Evolutionary conservation across 2,888 invertebrate species (phyloP).

Genomic region (Orchesellides sinensis): DNA sequence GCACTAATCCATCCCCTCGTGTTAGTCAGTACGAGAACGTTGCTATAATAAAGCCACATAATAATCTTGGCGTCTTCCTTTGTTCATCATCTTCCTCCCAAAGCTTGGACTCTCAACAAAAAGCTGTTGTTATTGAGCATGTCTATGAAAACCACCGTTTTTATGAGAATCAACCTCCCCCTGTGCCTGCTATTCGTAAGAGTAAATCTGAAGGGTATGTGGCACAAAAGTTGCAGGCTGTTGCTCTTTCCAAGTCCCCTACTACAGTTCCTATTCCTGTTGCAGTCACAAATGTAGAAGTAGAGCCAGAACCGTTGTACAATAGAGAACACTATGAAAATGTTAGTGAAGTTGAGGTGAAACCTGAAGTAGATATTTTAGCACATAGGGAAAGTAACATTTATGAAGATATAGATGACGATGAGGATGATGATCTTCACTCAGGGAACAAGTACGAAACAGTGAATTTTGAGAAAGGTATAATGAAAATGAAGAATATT

Average conservation of each 20-base stretch:
- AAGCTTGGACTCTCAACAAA: conserved; percentile 16
- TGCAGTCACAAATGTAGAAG: conserved; percentile 34
- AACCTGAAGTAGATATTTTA: conserved; percentile 3
- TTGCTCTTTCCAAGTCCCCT: not conserved
- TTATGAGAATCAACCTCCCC: conserved; percentile 69
- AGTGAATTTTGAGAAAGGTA: conserved; percentile 55
- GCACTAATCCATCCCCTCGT: conserved; percentile 25
- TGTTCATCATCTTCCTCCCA: conserved; percentile 40
- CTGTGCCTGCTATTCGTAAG: conserved; percentile 44
- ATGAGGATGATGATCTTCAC: conserved; percentile 34
- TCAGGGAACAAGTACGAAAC: conserved; percentile 69
- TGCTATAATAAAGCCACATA: conserved; percentile 29
- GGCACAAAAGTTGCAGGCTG: not conserved
- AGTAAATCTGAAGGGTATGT: conserved; percentile 48
- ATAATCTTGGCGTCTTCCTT: conserved; percentile 45
- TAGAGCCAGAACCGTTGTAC: conserved; percentile 30
- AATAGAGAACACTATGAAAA: conserved; percentile 70
- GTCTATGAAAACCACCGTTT: conserved; percentile 71
- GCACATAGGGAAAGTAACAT: conserved; percentile 66
- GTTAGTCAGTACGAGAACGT: conserved; percentile 63
- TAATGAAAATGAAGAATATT: conserved; percentile 11
- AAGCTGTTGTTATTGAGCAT: conserved; percentile 34
- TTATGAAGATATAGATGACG: conserved; percentile 73
- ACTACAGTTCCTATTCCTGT: not conserved
- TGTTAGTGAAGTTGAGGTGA: conserved; percentile 67